A percentile compares a stretch with the other conserved stretches of the same genome.
Evolutionary conservation across 2,113 vertebrate genomes (phyloP).

Genomic region (Microcebus murinus): DNA sequence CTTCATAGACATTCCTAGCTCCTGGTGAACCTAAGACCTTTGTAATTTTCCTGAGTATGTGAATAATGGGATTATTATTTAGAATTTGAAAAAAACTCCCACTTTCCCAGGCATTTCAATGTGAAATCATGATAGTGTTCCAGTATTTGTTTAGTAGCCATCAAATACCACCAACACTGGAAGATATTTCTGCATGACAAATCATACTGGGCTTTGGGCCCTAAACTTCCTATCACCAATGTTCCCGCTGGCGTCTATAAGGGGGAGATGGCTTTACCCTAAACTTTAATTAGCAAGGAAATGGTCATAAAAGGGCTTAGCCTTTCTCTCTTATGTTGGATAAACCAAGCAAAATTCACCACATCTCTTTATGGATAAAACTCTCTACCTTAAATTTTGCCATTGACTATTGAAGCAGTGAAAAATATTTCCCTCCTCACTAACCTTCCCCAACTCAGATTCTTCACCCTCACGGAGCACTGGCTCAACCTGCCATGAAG

Average conservation of each 20-base stretch:
- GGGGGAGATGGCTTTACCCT: background rate
- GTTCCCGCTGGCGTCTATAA: background rate
- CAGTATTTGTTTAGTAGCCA: constrained; percentile 41
- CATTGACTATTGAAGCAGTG: constrained; percentile 28
- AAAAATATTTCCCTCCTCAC: constrained; percentile 16
- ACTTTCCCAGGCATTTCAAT: constrained; percentile 32
- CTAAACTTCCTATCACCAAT: constrained; percentile 3
- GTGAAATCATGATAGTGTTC: constrained; percentile 33
- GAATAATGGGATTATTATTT: constrained; percentile 28
- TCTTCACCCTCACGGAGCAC: background rate
- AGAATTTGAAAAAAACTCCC: background rate
- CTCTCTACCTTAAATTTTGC: background rate
- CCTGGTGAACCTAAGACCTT: background rate
- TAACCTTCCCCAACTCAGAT: constrained; percentile 9
- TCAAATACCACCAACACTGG: background rate
- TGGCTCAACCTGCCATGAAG: background rate
- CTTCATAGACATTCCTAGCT: background rate
- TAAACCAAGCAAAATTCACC: background rate
- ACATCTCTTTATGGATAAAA: background rate
- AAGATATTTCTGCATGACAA: constrained; percentile 46
- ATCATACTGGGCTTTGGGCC: constrained; percentile 35
- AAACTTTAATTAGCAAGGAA: constrained; percentile 50
- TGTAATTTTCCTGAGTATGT: background rate
- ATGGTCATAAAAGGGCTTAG: constrained; percentile 32
- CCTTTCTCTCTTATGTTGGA: background rate